Evolutionary conservation across 2,888 invertebrate species (phyloP), one percentile per base, ranked within the genome.

Genomic region (Pristionchus entomophagus): DNA sequence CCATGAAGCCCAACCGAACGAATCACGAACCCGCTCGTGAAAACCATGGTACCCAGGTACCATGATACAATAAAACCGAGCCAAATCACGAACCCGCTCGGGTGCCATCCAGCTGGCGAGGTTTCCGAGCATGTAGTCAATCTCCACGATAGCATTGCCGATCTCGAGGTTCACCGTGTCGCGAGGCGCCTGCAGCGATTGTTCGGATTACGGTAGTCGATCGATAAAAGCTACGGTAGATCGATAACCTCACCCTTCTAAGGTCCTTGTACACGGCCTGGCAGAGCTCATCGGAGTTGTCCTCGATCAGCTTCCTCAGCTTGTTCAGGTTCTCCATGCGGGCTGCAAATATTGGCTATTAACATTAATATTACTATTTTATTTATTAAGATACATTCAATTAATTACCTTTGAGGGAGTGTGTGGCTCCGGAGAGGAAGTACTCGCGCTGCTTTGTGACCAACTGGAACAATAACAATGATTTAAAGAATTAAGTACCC

Each of bases 211-310:
- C 51, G 12, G 45, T 65, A n/a, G 17, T 41, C 41, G 26, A 59
- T 65, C 41, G 65, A 62, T 51, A 3, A 14, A 10, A 17, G 14
- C 17, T 29, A 19, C 51, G n/a, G 22, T 32, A 19, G 22, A 49
- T 49, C 22, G 32, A 6, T 22, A 45, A 45, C n/a, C 88, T 73
- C 26, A 91, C 91, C 53, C 92, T 88, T 83, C 88, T 88, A 49
- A 92, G 87, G 82, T 92, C 92, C 62, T 91, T 91, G 87, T 91
- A 89, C 32, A 92, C 91, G 14, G 90, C 92, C 6, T 90, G 90
- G 14, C 88, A 81, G 17, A 92, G 84, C 22, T 86, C 86, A 14
- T 89, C 91, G 26, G 87, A 81, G 45, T 93, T 89, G 12, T 91
- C 90, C 26, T 86, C 78, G 53, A 92, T 87, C 12, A 91, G 80